Evolutionary conservation across 2,797 vertebrate genomes (phyloP), one percentile per base, ranked within the genome.

Genomic region (Echeneis naucrates): DNA sequence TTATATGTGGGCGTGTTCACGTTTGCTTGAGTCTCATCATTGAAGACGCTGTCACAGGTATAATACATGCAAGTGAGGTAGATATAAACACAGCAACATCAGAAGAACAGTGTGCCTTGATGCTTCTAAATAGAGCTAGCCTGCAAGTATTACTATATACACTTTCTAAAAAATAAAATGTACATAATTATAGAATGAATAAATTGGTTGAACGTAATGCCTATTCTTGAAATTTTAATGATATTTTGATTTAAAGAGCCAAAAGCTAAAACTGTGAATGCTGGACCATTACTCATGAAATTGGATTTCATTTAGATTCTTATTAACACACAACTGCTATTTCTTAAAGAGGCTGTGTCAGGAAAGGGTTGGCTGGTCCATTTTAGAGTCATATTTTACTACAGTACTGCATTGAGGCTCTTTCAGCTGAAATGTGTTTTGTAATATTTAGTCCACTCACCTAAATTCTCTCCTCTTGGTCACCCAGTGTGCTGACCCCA

Each of bases 401-500:
- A 57, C 33, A 4, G 8, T 4, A 47, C 2, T 16, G 14, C 24
- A 37, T 1, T 33, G 9, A 55, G n/a, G 32, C 17, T 14, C 42
- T 21, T 48, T 35, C 21, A 1, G 32, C 8, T 32, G 0, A 45
- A 55, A 56, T 12, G 23, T 4, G 19, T 69, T 66, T 59, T 59
- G 3, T 30, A 56, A 32, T 50, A 44, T 52, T 52, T 53, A 13
- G 8, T 48, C 44, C 32, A 32, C 17, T 51, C 35, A 13, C 42
- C 26, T 24, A 8, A 37, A 32, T 59, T 44, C 24, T 27, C 35
- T 44, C 51, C 23, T 13, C 58, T 14, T 4, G 3, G 56, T 56
- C 69, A 69, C 66, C 65, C 68, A 19, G 24, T 56, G 38, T 54
- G 27, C 16, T 63, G 48, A 67, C 63, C 50, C 55, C 33, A 48